These are phyloP conservation scores for Alectoris magna DNA, from an alignment of 2,797 vertebrate species.

Conservation along the genomic window DNA sequence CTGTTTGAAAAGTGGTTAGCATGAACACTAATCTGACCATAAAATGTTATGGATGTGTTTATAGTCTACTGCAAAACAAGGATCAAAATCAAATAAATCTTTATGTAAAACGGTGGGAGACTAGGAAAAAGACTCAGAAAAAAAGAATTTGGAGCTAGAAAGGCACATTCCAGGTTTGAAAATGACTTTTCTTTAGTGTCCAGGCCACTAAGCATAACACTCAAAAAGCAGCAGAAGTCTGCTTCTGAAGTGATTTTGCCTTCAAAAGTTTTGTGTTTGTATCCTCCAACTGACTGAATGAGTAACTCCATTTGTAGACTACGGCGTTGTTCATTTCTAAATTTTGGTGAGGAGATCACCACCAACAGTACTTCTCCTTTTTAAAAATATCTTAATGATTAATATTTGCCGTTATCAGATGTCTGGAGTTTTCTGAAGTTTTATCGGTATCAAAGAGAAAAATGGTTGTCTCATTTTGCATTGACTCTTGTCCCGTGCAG, in stretches of 20 bases:
- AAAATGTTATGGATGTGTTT: background rate
- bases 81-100: background rate
- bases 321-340: background rate
- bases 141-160: background rate
- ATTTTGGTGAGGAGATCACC: background rate
- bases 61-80: background rate
- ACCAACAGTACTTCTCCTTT: background rate
- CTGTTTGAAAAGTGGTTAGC: background rate
- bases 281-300: background rate
- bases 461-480: background rate
- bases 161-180: background rate
- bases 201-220: background rate
- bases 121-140: background rate
- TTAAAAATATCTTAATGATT: background rate
- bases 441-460: background rate
- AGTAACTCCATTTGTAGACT: background rate
- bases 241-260: background rate
- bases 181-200: background rate
- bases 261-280: background rate
- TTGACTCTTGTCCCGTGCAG: background rate
- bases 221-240: background rate
- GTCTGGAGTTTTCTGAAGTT: background rate
- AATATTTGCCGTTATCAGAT: background rate
- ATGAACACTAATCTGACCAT: background rate
- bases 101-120: background rate